These are phyloP conservation scores for Hypercompe scribonia DNA, from an alignment of 2,888 invertebrate species.

Conservation along the genomic window DNA sequence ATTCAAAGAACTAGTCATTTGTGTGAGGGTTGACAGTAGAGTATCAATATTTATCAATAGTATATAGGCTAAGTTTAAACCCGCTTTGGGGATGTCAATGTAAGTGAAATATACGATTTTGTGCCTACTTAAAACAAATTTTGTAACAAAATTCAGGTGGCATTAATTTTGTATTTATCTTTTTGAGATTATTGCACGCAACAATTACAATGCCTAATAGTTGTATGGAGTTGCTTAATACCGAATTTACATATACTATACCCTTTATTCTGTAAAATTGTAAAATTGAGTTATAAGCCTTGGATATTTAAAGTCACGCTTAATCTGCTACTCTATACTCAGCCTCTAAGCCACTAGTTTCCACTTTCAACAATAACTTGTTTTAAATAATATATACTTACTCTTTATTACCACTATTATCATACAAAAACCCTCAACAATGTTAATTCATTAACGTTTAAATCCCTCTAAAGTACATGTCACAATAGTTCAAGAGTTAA, in stretches of 20 bases:
- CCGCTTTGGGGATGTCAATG: too few relatives aligned
- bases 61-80: too few relatives aligned
- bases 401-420: slow-evolving; percentile 9
- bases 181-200: too few relatives aligned
- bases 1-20: too few relatives aligned
- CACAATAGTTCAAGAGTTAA: slow-evolving; percentile 44
- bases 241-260: background rate
- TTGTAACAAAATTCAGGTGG: too few relatives aligned
- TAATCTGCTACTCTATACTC: background rate
- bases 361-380: background rate
- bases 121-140: too few relatives aligned
- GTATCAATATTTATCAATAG: too few relatives aligned
- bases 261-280: background rate
- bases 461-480: slow-evolving; percentile 42
- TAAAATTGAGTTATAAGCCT: background rate
- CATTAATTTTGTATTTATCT: too few relatives aligned
- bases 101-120: too few relatives aligned
- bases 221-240: too few relatives aligned
- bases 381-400: slow-evolving; percentile 4
- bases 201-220: too few relatives aligned
- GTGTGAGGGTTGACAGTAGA: too few relatives aligned
- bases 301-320: background rate
- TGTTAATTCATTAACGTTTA: slow-evolving; percentile 9
- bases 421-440: slow-evolving; percentile 19
- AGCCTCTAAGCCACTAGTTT: background rate